Evolutionary conservation across 2,888 invertebrate species (phyloP).

Genomic region (Argyra leucocephala): DNA sequence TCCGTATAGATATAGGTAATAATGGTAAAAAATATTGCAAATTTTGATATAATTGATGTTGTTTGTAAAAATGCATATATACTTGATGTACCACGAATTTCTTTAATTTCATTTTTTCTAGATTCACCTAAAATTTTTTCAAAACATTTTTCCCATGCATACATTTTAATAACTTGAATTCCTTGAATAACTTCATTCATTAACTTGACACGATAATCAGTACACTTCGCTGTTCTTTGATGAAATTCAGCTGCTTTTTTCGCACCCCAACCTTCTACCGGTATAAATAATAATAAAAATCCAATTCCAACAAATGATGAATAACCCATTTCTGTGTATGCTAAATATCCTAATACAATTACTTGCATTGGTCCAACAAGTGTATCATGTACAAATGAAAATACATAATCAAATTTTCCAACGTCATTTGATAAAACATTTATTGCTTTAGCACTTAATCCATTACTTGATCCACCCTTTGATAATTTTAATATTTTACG

Average conservation of each 20-base stretch:
- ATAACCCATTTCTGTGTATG: constrained; percentile 48
- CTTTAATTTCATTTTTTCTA: constrained; percentile 56
- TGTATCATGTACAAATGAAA: constrained; percentile 73
- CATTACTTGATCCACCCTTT: constrained; percentile 67
- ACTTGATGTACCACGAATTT: constrained; percentile 52
- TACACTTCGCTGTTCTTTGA: constrained; percentile 57
- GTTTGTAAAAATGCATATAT: constrained; percentile 55
- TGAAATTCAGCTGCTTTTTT: constrained; percentile 53
- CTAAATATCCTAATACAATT: constrained; percentile 36
- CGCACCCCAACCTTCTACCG: constrained; percentile 57
- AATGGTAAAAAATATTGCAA: constrained; percentile 64
- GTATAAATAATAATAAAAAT: constrained; percentile 55
- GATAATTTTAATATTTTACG: constrained; percentile 56
- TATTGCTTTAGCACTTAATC: constrained; percentile 62
- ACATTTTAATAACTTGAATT: constrained; percentile 73
- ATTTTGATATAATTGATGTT: constrained; percentile 61
- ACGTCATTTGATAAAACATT: constrained; percentile 88
- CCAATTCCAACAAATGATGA: constrained; percentile 56
- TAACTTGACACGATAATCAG: constrained; percentile 68
- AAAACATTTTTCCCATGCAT: constrained; percentile 70
- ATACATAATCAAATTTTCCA: constrained; percentile 74
- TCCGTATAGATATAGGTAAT: constrained; percentile 53
- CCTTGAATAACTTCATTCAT: constrained; percentile 77
- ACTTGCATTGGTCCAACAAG: constrained; percentile 69
- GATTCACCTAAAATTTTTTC: constrained; percentile 57